Evolutionary conservation across 2,888 invertebrate genomes (phyloP).

Genomic region (Chrysomela aeneicollis): DNA sequence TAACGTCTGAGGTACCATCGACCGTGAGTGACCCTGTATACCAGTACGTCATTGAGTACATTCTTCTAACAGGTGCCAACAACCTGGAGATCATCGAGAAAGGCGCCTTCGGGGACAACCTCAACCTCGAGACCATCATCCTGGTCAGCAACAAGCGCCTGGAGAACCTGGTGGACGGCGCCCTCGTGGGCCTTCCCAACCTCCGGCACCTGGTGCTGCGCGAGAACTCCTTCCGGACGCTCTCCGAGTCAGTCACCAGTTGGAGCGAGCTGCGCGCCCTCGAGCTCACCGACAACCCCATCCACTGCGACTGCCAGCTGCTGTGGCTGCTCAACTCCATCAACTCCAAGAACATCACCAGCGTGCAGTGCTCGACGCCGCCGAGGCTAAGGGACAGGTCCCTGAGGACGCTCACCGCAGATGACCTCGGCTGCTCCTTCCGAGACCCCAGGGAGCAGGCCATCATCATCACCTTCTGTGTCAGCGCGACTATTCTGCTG

Average conservation of each 20-base stretch:
- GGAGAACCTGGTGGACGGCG: slow-evolving; percentile 76
- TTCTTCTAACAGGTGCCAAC: slow-evolving; percentile 67
- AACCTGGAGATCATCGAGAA: slow-evolving; percentile 76
- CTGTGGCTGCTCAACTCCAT: slow-evolving; percentile 80
- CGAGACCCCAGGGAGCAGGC: slow-evolving; percentile 82
- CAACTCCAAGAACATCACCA: slow-evolving; percentile 71
- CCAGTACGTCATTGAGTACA: neutral
- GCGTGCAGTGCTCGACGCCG: slow-evolving; percentile 78
- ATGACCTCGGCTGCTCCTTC: slow-evolving; percentile 83
- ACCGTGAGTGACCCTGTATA: no score
- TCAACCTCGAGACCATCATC: slow-evolving; percentile 80
- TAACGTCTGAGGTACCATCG: no score
- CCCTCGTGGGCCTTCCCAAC: slow-evolving; percentile 80
- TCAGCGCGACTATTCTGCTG: slow-evolving; percentile 75
- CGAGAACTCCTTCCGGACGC: slow-evolving; percentile 78
- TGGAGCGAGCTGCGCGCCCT: slow-evolving; percentile 80
- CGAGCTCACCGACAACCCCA: slow-evolving; percentile 83
- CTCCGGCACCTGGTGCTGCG: slow-evolving; percentile 77
- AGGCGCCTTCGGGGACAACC: slow-evolving; percentile 81
- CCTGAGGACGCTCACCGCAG: slow-evolving; percentile 73
- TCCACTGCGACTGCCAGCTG: slow-evolving; percentile 81
- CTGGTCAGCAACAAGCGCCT: slow-evolving; percentile 82
- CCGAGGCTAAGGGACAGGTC: slow-evolving; percentile 75
- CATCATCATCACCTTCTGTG: slow-evolving; percentile 78
- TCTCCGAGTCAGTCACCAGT: slow-evolving; percentile 81